Conservation (phyloP, 2,113 vertebrate species). For the Podarcis cretensis region DNA sequence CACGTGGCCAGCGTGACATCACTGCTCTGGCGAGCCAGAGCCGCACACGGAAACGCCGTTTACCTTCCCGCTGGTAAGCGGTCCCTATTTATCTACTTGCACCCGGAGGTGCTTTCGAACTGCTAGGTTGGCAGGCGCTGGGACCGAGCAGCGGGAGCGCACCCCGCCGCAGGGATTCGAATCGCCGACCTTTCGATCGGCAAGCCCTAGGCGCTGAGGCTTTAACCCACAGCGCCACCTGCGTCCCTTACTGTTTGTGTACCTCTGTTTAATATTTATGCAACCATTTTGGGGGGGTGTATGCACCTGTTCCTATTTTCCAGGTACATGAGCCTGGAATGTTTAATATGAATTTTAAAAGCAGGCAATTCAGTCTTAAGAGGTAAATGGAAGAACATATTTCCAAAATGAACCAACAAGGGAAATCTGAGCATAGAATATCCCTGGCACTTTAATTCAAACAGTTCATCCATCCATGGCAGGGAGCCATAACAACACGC, state of each 20-base stretch:
- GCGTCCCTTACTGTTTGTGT: background rate
- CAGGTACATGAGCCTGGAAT: background rate
- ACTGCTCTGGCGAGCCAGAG: too few species aligned
- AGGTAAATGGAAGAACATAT: constrained; percentile 26
- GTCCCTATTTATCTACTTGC: too few species aligned
- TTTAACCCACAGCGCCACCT: too few species aligned
- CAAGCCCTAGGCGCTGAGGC: too few species aligned
- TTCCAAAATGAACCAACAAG: constrained; percentile 36
- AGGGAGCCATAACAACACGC: background rate
- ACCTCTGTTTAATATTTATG: constrained; percentile 42
- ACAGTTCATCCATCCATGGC: background rate
- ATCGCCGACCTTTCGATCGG: too few species aligned
- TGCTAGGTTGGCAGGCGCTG: too few species aligned
- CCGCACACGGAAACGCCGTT: too few species aligned
- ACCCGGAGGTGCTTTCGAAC: too few species aligned
- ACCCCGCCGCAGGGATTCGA: too few species aligned
- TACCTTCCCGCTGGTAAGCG: too few species aligned
- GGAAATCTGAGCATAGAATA: constrained; percentile 28
- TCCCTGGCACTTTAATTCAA: background rate
- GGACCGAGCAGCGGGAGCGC: too few species aligned
- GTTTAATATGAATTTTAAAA: constrained; percentile 54
- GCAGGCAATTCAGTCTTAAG: constrained; percentile 30
- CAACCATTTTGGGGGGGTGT: constrained; percentile 17
- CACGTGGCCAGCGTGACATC: too few species aligned
- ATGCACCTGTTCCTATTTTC: constrained; percentile 28